These are phyloP conservation scores for Crematogaster levior DNA, from an alignment of 2,888 invertebrate genomes.

Conservation along the genomic window DNA sequence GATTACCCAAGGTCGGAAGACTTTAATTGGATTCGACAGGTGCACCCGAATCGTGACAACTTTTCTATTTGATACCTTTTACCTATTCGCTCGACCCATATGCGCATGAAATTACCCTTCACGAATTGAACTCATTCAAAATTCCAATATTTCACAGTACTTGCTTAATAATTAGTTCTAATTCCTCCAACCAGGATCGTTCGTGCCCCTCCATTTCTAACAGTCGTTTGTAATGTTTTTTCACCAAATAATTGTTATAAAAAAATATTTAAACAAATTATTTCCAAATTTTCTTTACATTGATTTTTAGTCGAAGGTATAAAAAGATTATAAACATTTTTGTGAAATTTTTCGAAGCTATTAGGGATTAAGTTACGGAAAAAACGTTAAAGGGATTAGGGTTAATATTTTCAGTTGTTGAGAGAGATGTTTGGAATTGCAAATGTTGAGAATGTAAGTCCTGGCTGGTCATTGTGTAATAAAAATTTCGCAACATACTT, in stretches of 20 bases:
- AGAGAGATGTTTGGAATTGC: background rate
- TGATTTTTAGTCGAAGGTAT: too few species aligned
- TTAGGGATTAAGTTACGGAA: too few species aligned
- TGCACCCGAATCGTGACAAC: constrained; percentile 16
- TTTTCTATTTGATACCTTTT: background rate
- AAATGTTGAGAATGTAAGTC: background rate
- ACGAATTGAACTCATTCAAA: background rate
- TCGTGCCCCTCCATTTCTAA: too few species aligned
- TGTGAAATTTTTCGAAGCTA: too few species aligned
- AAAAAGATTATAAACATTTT: too few species aligned
- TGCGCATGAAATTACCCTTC: background rate
- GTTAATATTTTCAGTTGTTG: background rate
- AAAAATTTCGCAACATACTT: background rate
- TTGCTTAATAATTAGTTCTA: background rate
- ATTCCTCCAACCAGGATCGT: too few species aligned
- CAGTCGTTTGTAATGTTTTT: too few species aligned
- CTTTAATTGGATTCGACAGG: constrained; percentile 33
- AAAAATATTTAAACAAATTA: too few species aligned
- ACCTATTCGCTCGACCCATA: background rate
- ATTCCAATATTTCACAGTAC: background rate
- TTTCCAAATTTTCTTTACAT: too few species aligned
- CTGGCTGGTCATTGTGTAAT: background rate
- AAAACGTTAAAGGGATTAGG: too few species aligned
- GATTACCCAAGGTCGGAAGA: constrained; percentile 13
- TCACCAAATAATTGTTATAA: too few species aligned